Evolutionary conservation across 2,888 invertebrate genomes (phyloP).

Genomic region (Criorhina ranunculi): DNA sequence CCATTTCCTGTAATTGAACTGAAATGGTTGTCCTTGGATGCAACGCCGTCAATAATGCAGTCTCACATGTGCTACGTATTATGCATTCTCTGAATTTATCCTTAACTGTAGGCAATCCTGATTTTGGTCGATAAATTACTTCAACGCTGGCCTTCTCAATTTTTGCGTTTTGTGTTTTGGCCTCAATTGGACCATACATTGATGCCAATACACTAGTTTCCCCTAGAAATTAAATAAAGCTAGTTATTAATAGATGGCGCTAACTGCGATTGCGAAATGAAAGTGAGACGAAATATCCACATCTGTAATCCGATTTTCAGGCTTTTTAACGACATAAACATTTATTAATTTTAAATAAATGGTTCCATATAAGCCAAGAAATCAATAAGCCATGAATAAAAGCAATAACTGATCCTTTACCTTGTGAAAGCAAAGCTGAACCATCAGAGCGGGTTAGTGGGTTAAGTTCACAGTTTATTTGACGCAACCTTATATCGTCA

Average conservation of each 20-base stretch:
- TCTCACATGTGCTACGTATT: constrained; percentile 91
- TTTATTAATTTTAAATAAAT: background rate
- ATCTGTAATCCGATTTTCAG: too few species aligned
- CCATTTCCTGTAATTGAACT: constrained; percentile 93
- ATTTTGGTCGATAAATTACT: constrained; percentile 90
- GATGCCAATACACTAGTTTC: constrained; percentile 91
- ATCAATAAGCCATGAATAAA: background rate
- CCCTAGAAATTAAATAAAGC: constrained; percentile 86
- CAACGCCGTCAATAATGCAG: constrained; percentile 88
- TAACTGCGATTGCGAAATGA: background rate
- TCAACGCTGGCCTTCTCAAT: constrained; percentile 91
- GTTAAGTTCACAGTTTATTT: constrained; percentile 89
- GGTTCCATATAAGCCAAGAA: background rate
- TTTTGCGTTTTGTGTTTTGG: constrained; percentile 90
- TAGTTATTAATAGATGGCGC: constrained; percentile 16
- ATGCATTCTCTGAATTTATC: constrained; percentile 91
- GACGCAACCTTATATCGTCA: constrained; percentile 80
- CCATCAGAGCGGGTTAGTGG: constrained; percentile 91
- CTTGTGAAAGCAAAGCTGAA: constrained; percentile 91
- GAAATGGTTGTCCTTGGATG: constrained; percentile 93
- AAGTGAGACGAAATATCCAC: too few species aligned
- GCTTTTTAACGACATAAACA: background rate
- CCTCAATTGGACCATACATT: constrained; percentile 93
- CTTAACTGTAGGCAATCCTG: constrained; percentile 89
- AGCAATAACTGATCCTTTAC: constrained; percentile 83